These are phyloP conservation scores for Zhuqinia jingwanae DNA, from an alignment of 2,888 invertebrate species.

Conservation along the genomic window DNA sequence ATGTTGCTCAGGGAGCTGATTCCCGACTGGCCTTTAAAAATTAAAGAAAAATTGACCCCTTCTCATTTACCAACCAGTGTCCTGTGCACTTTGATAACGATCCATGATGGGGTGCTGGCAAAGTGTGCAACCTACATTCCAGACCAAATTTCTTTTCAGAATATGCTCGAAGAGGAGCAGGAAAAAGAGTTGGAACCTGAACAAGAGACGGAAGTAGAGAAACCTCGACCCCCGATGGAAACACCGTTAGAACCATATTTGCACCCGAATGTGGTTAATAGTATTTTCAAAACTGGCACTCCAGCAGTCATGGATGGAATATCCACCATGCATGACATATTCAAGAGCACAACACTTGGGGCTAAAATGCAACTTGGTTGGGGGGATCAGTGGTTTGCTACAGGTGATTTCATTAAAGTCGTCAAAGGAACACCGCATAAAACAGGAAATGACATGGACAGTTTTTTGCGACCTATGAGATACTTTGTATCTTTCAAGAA, in stretches of 20 bases:
- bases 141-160: conserved; percentile 5
- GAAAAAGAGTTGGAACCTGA: conserved; percentile 64
- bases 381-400: neutral
- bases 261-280: neutral
- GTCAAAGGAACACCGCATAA: too few relatives aligned
- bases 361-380: neutral
- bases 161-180: conserved; percentile 64
- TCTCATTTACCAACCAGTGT: neutral
- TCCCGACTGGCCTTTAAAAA: neutral
- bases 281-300: neutral
- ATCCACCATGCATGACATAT: conserved; percentile 3
- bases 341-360: neutral
- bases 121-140: conserved; percentile 32
- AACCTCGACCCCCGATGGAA: conserved; percentile 2
- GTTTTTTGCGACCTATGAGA: conserved; percentile 21
- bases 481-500: conserved; percentile 9
- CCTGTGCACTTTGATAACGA: neutral
- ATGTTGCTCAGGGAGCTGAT: neutral
- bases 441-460: neutral
- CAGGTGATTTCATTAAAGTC: conserved; percentile 38
- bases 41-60: neutral
- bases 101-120: neutral
- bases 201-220: conserved; percentile 28
- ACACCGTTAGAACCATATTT: neutral
- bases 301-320: neutral